phyloP scores from a whole-genome alignment of 2,888 invertebrate species.

The Xanthia icteritia region DNA sequence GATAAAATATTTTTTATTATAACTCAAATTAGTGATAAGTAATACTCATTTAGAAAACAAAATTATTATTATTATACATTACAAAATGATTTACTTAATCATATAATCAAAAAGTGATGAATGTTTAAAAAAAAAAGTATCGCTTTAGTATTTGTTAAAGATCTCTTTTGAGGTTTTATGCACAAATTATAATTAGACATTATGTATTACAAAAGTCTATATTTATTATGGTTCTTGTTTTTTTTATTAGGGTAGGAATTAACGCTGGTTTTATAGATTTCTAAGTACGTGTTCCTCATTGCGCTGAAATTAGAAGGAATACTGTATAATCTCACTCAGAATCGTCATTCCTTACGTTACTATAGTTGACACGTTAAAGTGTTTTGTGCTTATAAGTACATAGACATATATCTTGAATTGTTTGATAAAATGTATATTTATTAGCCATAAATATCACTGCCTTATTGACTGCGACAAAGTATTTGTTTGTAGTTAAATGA shows the following conservation, averaged over 20 bases:
- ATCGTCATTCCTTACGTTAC: conserved; percentile 55
- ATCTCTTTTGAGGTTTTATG: conserved; percentile 62
- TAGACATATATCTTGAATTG: conserved; percentile 43
- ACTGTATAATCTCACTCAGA: conserved; percentile 54
- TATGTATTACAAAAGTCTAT: conserved; percentile 52
- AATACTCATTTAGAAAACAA: conserved; percentile 69
- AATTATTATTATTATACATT: conserved; percentile 56
- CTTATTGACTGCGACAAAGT: conserved; percentile 55
- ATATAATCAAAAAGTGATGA: conserved; percentile 54
- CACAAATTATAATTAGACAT: conserved; percentile 62
- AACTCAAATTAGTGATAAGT: conserved; percentile 66
- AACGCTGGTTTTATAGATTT: conserved; percentile 57
- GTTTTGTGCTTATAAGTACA: conserved; percentile 59
- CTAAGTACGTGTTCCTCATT: conserved; percentile 54
- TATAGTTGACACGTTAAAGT: conserved; percentile 25
- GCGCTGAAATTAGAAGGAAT: conserved; percentile 30
- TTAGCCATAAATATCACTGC: conserved; percentile 60
- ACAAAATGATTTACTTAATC: conserved; percentile 52
- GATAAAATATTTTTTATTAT: conserved; percentile 61
- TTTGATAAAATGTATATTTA: conserved; percentile 51
- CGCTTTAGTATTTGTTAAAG: conserved; percentile 60
- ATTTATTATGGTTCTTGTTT: conserved; percentile 59
- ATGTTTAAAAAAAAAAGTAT: conserved; percentile 39
- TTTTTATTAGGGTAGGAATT: conserved; percentile 49
- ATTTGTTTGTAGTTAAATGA: conserved; percentile 40